A percentile compares a stretch with the other conserved stretches of the same genome.
Conservation (phyloP, 2,113 vertebrate species). For the Candoia aspera region DNA sequence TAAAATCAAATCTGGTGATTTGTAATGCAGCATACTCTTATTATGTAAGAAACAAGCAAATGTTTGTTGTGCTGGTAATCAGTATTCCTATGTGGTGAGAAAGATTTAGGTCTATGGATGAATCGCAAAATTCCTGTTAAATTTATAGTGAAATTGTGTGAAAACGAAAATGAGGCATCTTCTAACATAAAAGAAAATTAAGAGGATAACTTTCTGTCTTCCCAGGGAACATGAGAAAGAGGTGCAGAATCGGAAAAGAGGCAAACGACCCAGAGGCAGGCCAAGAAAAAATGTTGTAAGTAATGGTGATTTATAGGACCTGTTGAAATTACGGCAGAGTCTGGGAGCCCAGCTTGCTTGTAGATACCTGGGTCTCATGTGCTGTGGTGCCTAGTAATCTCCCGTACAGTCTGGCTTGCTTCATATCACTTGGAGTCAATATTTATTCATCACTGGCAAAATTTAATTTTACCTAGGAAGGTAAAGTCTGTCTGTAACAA, state of each 20-base stretch:
- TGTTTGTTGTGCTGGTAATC: background rate
- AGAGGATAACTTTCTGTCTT: conserved; percentile 26
- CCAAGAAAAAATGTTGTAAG: conserved; percentile 89
- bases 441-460: background rate
- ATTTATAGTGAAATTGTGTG: background rate
- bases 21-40: background rate
- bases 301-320: conserved; percentile 33
- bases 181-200: background rate
- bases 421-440: background rate
- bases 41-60: background rate
- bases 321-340: conserved; percentile 27
- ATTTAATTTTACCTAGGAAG: background rate
- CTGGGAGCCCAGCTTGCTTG: background rate
- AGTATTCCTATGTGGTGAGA: background rate
- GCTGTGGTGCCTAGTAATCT: background rate
- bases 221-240: conserved; percentile 94
- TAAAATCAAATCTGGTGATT: background rate
- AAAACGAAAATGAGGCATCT: background rate
- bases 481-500: background rate
- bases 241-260: conserved; percentile 85
- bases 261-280: conserved; percentile 90
- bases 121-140: background rate
- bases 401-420: background rate
- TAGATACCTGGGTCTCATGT: background rate
- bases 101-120: background rate